phyloP scores from a whole-genome alignment of 2,113 vertebrate genomes.

The Larimichthys polyactis region DNA sequence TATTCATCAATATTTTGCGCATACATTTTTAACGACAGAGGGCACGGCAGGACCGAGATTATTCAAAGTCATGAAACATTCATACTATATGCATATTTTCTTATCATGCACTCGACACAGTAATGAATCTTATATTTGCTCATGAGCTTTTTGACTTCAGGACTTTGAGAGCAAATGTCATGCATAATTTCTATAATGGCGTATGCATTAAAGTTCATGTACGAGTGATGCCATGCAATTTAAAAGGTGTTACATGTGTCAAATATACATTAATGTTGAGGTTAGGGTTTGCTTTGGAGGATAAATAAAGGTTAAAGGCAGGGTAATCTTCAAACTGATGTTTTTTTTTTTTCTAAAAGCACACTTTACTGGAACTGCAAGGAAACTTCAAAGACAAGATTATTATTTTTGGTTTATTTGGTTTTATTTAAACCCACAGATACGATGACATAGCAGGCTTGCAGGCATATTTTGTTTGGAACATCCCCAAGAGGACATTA shows the following conservation, averaged over 20 bases:
- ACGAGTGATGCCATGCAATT: neutral
- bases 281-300: neutral
- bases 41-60: conserved; percentile 22
- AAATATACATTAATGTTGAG: conserved; percentile 4
- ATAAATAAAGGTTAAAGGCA: conserved; percentile 17
- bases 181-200: conserved; percentile 5
- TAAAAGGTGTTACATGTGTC: conserved; percentile 5
- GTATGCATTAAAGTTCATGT: neutral
- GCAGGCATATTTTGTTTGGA: conserved; percentile 26
- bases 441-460: conserved; percentile 32
- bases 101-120: neutral
- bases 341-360: neutral
- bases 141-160: conserved; percentile 7
- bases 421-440: conserved; percentile 32
- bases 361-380: neutral
- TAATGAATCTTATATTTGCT: conserved; percentile 6
- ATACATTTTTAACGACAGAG: conserved; percentile 20
- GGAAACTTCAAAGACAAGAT: conserved; percentile 34
- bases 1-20: conserved; percentile 59
- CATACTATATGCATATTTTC: conserved; percentile 17
- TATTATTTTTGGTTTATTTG: conserved; percentile 28
- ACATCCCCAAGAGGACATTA: conserved; percentile 29
- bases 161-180: conserved; percentile 5
- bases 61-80: conserved; percentile 61
- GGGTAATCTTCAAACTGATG: neutral